These are phyloP conservation scores for Lepilemur ruficaudatus DNA, from an alignment of 2,797 vertebrate species.

Conservation along the genomic window DNA sequence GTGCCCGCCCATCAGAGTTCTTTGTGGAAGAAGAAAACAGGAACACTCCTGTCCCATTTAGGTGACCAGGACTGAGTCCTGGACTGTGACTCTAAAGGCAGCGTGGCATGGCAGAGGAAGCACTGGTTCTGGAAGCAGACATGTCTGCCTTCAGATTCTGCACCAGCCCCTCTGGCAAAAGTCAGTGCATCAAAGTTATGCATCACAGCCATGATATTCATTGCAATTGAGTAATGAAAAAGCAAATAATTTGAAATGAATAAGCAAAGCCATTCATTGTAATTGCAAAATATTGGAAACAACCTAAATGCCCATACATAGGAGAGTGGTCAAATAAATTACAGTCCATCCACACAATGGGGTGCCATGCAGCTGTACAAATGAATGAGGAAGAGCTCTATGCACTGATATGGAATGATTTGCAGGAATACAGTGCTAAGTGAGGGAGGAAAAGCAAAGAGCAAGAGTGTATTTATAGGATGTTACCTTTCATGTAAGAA, in stretches of 20 bases:
- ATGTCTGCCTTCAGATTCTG: not conserved
- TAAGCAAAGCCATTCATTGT: not conserved
- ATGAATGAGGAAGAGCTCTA: not conserved
- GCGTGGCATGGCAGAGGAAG: not conserved
- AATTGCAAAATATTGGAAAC: conserved; percentile 3
- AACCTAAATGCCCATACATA: not conserved
- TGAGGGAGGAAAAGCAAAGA: not conserved
- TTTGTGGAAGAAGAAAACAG: not conserved
- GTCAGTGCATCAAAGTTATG: not conserved
- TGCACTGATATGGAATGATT: not conserved
- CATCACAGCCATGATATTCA: not conserved
- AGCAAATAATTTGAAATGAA: not conserved
- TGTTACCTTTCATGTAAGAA: not conserved
- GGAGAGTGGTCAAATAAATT: not conserved
- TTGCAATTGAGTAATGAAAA: not conserved
- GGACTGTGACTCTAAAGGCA: not conserved
- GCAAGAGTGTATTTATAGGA: not conserved
- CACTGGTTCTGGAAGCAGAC: not conserved
- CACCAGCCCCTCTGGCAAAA: not conserved
- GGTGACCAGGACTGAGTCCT: not conserved
- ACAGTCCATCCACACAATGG: not conserved
- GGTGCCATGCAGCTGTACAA: not conserved
- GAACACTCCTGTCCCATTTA: not conserved
- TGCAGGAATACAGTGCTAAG: not conserved
- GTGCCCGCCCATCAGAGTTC: not conserved